These are phyloP conservation scores for Alligator sinensis DNA, from an alignment of 2,113 vertebrate genomes.

Conservation along the genomic window DNA sequence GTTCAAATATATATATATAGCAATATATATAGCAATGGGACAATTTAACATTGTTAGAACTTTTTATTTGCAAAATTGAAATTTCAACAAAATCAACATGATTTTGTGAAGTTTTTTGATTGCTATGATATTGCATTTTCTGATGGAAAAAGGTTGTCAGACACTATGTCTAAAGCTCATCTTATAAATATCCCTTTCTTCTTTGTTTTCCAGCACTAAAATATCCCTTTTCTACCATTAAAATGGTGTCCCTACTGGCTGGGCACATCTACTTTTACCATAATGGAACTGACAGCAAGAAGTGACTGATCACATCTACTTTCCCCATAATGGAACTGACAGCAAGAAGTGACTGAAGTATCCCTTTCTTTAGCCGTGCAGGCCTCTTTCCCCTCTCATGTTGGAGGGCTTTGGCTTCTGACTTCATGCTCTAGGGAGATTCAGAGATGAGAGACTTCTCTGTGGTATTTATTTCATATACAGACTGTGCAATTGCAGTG, in stretches of 20 bases:
- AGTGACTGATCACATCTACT: background rate
- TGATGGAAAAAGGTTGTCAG: slow-evolving; percentile 7
- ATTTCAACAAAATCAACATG: background rate
- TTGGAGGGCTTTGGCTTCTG: background rate
- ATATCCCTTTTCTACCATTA: background rate
- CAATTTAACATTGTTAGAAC: slow-evolving; percentile 16
- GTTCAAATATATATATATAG: background rate
- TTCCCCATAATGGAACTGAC: background rate
- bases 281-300: background rate
- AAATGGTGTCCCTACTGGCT: background rate
- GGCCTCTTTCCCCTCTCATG: background rate
- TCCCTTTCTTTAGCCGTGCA: background rate
- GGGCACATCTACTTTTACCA: background rate
- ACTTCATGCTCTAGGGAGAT: background rate
- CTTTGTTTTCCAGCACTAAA: too few relatives aligned
- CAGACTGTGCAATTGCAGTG: background rate
- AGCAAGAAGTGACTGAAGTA: background rate
- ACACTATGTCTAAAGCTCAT: background rate
- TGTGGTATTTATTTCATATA: background rate
- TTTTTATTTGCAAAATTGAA: background rate
- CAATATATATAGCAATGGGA: background rate
- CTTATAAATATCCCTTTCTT: background rate
- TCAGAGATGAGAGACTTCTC: background rate
- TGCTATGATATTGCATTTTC: background rate
- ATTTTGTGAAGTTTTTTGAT: slow-evolving; percentile 22